These are phyloP conservation scores for Ridgeia piscesae DNA, from an alignment of 1,140 invertebrate species.

Conservation along the genomic window DNA sequence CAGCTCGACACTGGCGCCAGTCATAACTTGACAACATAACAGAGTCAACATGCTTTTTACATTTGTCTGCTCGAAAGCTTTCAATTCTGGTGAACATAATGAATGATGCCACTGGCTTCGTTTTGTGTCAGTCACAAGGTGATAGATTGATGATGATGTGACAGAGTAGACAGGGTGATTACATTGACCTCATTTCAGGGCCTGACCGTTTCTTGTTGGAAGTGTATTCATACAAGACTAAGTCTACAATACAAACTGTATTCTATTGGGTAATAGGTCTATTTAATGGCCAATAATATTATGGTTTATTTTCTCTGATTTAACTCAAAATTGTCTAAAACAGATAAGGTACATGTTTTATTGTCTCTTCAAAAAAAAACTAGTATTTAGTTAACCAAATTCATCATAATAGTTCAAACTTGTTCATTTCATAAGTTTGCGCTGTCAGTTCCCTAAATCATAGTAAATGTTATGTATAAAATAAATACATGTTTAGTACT, in stretches of 20 bases:
- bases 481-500: too few species aligned
- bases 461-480: too few species aligned
- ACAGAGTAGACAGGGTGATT: background rate
- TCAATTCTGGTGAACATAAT: background rate
- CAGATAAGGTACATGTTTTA: too few species aligned
- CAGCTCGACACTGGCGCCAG: background rate
- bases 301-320: too few species aligned
- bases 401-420: too few species aligned
- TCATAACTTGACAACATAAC: background rate
- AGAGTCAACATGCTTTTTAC: background rate
- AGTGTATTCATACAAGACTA: background rate
- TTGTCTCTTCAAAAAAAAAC: too few species aligned
- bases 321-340: too few species aligned
- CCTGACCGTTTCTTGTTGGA: background rate
- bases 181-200: background rate
- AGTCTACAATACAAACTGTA: background rate
- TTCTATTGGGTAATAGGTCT: too few species aligned
- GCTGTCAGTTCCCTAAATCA: too few species aligned
- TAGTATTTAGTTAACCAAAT: too few species aligned
- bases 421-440: too few species aligned
- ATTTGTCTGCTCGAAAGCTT: background rate
- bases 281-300: too few species aligned
- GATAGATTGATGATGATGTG: background rate
- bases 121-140: background rate
- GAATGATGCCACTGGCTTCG: background rate